These are phyloP conservation scores for Calephelis nemesis DNA, from an alignment of 1,140 invertebrate genomes.

Conservation along the genomic window DNA sequence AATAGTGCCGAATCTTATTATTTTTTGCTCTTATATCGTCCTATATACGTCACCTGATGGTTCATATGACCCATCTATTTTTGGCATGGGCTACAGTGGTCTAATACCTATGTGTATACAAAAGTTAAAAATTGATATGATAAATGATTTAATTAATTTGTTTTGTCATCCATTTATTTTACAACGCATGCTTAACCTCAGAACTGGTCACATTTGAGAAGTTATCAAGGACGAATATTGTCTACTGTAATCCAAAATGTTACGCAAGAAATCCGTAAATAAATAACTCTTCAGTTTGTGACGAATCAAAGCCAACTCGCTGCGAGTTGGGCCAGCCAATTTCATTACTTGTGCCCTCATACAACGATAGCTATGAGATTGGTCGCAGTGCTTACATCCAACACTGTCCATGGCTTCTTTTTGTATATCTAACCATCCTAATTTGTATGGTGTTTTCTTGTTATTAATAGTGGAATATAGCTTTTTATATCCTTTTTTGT, in stretches of 20 bases:
- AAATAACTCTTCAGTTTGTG: neutral
- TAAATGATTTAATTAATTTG: too few species aligned
- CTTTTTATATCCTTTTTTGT: slow-evolving; percentile 32
- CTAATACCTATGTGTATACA: too few species aligned
- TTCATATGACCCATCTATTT: too few species aligned
- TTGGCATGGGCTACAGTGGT: too few species aligned
- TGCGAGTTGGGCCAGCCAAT: slow-evolving; percentile 47
- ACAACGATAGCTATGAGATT: slow-evolving; percentile 50
- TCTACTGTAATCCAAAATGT: neutral
- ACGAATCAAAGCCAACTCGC: slow-evolving; percentile 36
- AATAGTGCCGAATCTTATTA: too few species aligned
- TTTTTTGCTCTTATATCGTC: too few species aligned
- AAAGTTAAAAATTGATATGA: too few species aligned
- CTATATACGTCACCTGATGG: too few species aligned
- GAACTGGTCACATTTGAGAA: neutral
- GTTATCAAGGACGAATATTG: neutral
- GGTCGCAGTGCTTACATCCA: slow-evolving; percentile 49
- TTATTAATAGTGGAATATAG: slow-evolving; percentile 50
- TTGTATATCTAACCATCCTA: slow-evolving; percentile 42
- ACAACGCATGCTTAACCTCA: neutral
- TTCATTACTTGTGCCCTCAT: slow-evolving; percentile 49
- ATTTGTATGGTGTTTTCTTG: slow-evolving; percentile 37
- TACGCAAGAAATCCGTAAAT: neutral
- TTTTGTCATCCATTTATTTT: neutral
- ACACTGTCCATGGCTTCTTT: neutral